Conservation (phyloP, 1,140 invertebrate genomes). For the Hycleus phaleratus region DNA sequence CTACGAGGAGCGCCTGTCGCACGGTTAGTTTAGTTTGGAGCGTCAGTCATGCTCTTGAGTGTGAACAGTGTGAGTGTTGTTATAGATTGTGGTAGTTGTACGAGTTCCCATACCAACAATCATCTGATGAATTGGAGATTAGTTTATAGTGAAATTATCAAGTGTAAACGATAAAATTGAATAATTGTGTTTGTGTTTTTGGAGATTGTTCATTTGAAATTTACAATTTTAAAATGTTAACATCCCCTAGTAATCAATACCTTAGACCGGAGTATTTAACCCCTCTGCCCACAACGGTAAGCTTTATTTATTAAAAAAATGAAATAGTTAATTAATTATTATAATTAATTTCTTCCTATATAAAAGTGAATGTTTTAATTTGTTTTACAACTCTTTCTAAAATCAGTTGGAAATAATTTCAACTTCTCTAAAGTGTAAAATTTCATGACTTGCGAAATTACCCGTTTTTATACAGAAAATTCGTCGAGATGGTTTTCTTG, state of each 20-base stretch:
- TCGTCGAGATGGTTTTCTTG: background rate
- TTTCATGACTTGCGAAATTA: background rate
- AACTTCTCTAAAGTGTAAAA: too few species aligned
- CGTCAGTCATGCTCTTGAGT: conserved; percentile 28
- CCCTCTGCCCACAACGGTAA: conserved; percentile 80
- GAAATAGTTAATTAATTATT: background rate
- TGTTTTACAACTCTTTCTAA: too few species aligned
- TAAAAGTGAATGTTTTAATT: too few species aligned
- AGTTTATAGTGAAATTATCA: too few species aligned
- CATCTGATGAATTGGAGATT: too few species aligned
- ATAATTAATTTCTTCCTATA: too few species aligned
- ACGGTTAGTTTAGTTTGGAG: conserved; percentile 16
- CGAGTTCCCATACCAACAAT: background rate
- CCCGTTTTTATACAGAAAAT: background rate
- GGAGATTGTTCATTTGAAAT: background rate
- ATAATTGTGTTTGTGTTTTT: background rate
- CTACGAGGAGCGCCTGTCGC: conserved; percentile 24
- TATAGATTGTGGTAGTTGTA: background rate
- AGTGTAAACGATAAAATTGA: background rate
- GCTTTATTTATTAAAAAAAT: conserved; percentile 28
- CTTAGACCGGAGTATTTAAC: conserved; percentile 85
- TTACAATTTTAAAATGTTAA: conserved; percentile 57
- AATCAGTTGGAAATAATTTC: too few species aligned
- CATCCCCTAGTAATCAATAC: conserved; percentile 70
- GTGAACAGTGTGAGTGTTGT: conserved; percentile 4